Evolutionary conservation across 2,888 invertebrate genomes (phyloP).

Genomic region (Alviniconcha strummeri): DNA sequence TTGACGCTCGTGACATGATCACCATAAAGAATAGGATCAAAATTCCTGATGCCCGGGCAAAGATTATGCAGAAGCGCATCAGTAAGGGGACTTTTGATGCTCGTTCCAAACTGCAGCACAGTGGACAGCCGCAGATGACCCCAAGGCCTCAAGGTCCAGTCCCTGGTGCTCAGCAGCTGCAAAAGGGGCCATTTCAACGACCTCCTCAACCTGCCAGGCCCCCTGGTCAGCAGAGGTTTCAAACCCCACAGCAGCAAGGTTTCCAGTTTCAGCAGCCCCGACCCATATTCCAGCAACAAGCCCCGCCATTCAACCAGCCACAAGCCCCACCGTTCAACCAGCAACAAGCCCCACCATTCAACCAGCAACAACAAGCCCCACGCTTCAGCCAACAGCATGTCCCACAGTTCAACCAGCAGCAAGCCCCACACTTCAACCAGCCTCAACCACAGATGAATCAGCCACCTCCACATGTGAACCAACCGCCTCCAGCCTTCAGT

Average conservation of each 20-base stretch:
- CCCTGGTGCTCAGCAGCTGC: background rate
- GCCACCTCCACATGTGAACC: background rate
- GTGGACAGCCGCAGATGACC: background rate
- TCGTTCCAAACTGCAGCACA: conserved; percentile 46
- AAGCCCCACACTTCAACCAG: background rate
- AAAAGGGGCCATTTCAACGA: conserved; percentile 25
- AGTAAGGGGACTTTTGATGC: conserved; percentile 56
- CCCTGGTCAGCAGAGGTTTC: conserved; percentile 11
- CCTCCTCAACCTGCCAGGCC: background rate
- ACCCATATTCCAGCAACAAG: background rate
- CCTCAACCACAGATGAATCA: background rate
- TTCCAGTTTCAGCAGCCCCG: background rate
- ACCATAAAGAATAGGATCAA: conserved; percentile 40
- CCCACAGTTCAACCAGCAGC: background rate
- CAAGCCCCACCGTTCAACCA: background rate
- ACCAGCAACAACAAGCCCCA: background rate
- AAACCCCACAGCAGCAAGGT: background rate
- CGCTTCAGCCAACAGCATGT: background rate
- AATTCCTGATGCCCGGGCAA: conserved; percentile 45
- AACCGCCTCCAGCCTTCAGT: background rate
- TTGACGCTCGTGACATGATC: conserved; percentile 45
- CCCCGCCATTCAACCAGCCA: background rate
- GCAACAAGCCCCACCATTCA: background rate
- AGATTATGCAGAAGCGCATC: conserved; percentile 45
- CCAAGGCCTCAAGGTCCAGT: conserved; percentile 7